Evolutionary conservation across 1,140 invertebrate genomes (phyloP).

Genomic region (Ostrea edulis): DNA sequence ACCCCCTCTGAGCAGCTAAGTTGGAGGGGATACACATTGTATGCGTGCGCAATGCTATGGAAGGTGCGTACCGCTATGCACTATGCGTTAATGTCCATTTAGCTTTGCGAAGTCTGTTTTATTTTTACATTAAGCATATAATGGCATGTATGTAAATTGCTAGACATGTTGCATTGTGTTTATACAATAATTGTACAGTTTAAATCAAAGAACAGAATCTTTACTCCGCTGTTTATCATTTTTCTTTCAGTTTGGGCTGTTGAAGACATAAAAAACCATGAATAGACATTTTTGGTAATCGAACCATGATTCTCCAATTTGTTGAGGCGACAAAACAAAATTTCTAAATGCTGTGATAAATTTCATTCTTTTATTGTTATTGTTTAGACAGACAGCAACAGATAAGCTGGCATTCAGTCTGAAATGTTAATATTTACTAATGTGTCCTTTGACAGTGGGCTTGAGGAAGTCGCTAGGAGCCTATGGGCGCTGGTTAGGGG

Average conservation of each 20-base stretch:
- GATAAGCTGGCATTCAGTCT: conserved; percentile 24
- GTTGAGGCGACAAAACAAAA: background rate
- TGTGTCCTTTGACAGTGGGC: conserved; percentile 52
- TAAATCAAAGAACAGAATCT: background rate
- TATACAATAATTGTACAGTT: background rate
- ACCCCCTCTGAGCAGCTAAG: no score
- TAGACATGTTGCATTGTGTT: background rate
- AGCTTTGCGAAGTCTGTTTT: no score
- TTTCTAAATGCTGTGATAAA: conserved; percentile 7
- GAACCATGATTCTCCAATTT: background rate
- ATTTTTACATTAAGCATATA: background rate
- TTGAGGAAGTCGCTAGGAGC: conserved; percentile 60
- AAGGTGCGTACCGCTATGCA: no score
- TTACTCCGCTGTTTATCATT: background rate
- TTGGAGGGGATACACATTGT: no score
- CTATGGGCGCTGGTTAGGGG: conserved; percentile 58
- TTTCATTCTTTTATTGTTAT: background rate
- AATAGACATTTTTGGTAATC: conserved; percentile 31
- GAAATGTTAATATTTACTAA: conserved; percentile 10
- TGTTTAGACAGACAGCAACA: conserved; percentile 16
- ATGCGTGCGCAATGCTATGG: no score
- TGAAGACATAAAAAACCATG: conserved; percentile 44
- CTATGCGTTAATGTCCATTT: no score
- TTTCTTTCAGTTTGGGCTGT: conserved; percentile 41
- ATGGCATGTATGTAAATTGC: conserved; percentile 12